A percentile compares a stretch with the other conserved stretches of the same genome.
Evolutionary conservation across 2,888 invertebrate species (phyloP).

Genomic region (Brenthis ino): DNA sequence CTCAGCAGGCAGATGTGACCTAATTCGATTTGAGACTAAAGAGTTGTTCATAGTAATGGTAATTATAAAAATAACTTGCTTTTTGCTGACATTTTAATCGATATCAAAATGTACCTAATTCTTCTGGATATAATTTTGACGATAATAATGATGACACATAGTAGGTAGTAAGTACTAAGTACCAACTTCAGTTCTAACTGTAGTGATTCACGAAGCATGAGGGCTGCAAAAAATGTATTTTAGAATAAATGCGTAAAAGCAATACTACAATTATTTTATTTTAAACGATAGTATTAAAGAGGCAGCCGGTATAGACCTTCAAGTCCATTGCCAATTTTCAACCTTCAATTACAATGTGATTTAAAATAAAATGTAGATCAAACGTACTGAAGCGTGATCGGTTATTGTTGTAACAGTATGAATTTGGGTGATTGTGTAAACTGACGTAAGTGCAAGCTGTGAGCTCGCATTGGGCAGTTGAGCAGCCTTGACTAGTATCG

Average conservation of each 20-base stretch:
- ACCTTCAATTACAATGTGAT: constrained; percentile 25
- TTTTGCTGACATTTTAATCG: not conserved
- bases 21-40: not conserved
- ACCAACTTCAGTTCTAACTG: no score
- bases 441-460: constrained; percentile 38
- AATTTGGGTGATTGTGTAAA: constrained; percentile 40
- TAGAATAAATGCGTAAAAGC: not conserved
- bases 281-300: not conserved
- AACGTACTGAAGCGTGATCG: constrained; percentile 31
- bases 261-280: not conserved
- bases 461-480: constrained; percentile 34
- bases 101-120: not conserved
- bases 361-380: constrained; percentile 28
- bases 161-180: not conserved
- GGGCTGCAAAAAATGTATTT: not conserved
- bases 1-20: constrained; percentile 9
- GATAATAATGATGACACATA: not conserved
- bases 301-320: constrained; percentile 10
- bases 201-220: no score
- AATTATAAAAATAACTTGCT: not conserved
- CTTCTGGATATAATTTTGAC: not conserved
- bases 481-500: constrained; percentile 35
- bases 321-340: constrained; percentile 16
- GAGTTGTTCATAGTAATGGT: not conserved
- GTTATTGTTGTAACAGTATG: constrained; percentile 30